These are phyloP conservation scores for Takifugu ocellatus DNA, from an alignment of 2,797 vertebrate genomes.

Conservation along the genomic window DNA sequence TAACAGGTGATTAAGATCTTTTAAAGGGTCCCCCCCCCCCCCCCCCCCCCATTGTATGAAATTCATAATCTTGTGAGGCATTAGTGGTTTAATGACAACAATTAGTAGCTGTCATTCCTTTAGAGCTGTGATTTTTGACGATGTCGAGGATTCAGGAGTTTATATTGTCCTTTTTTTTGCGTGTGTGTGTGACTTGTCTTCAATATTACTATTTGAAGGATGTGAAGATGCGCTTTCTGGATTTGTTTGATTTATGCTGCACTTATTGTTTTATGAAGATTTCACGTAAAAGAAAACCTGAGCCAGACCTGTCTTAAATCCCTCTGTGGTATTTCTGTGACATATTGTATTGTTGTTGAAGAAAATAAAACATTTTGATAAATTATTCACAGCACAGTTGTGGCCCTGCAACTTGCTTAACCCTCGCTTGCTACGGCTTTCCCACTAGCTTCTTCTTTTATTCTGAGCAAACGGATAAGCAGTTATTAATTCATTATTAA, in stretches of 20 bases:
- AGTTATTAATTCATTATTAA: too few species aligned
- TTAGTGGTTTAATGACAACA: slow-evolving; percentile 71
- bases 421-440: too few species aligned
- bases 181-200: slow-evolving; percentile 51
- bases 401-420: not conserved
- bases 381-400: slow-evolving; percentile 52
- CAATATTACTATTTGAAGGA: slow-evolving; percentile 62
- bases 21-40: slow-evolving; percentile 23
- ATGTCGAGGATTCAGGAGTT: slow-evolving; percentile 38
- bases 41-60: slow-evolving; percentile 62
- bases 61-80: slow-evolving; percentile 68
- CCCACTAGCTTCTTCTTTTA: too few species aligned
- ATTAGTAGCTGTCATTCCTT: slow-evolving; percentile 72
- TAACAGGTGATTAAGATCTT: slow-evolving; percentile 62
- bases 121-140: slow-evolving; percentile 66
- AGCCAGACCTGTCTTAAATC: slow-evolving; percentile 85
- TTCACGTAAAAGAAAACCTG: slow-evolving; percentile 73
- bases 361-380: slow-evolving; percentile 78
- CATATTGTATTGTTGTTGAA: slow-evolving; percentile 81
- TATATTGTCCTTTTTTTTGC: slow-evolving; percentile 21
- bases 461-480: too few species aligned
- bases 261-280: slow-evolving; percentile 73
- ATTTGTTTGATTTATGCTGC: slow-evolving; percentile 69
- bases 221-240: slow-evolving; percentile 52
- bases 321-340: slow-evolving; percentile 89